Conservation (phyloP, 2,113 vertebrate species). For the Ageneiosus marmoratus region DNA sequence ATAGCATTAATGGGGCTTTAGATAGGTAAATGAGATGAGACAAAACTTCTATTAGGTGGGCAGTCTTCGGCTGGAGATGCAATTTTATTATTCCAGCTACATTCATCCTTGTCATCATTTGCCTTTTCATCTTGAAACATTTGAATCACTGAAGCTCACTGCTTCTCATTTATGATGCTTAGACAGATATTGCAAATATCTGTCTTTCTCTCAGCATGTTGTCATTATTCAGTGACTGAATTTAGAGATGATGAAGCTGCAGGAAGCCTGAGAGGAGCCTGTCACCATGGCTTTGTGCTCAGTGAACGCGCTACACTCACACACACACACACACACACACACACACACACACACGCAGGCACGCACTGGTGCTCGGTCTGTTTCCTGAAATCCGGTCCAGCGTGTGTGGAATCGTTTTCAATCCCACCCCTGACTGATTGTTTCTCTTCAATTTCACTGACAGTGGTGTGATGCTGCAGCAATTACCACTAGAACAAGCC, state of each 20-base stretch:
- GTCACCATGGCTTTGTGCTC: slow-evolving; percentile 40
- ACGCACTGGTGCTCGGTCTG: neutral
- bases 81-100: neutral
- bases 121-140: slow-evolving; percentile 14
- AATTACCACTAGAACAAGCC: slow-evolving; percentile 17
- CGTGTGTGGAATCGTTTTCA: slow-evolving; percentile 5
- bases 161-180: neutral
- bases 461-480: neutral
- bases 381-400: neutral
- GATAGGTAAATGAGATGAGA: neutral
- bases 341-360: neutral
- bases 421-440: slow-evolving; percentile 1
- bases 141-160: slow-evolving; percentile 1
- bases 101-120: neutral
- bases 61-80: neutral
- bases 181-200: slow-evolving; percentile 21
- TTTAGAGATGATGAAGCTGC: slow-evolving; percentile 29
- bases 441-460: neutral
- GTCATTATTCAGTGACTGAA: slow-evolving; percentile 33
- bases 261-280: slow-evolving; percentile 20
- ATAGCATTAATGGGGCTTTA: neutral
- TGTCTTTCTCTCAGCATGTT: slow-evolving; percentile 16
- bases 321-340: neutral
- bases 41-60: neutral
- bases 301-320: neutral